Conservation (phyloP, 1,140 invertebrate species). For the Colletes gigas region DNA sequence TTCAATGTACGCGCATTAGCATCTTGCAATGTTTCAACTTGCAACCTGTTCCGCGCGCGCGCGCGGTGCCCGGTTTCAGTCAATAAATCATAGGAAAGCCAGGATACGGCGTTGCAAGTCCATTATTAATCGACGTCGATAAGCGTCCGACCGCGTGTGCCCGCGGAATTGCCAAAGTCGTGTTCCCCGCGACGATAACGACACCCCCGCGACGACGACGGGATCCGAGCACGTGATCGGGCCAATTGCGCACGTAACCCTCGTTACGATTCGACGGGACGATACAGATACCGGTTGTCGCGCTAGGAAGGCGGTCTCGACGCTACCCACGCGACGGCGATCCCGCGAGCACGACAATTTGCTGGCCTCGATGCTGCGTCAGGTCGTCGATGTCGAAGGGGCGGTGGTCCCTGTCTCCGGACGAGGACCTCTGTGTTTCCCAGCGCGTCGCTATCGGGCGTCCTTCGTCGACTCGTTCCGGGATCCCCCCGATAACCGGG, state of each 20-base stretch:
- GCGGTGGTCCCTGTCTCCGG: conserved; percentile 38
- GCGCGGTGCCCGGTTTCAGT: conserved; percentile 9
- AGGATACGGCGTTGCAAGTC: conserved; percentile 9
- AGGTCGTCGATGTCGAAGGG: conserved; percentile 75
- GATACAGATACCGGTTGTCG: conserved; percentile 22
- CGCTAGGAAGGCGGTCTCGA: conserved; percentile 14
- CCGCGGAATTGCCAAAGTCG: conserved; percentile 37
- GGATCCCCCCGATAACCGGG: conserved; percentile 51
- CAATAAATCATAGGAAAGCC: conserved; percentile 43
- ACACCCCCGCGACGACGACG: conserved; percentile 7
- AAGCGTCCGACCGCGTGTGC: conserved; percentile 26
- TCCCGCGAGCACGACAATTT: conserved; percentile 72
- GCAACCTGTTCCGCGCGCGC: conserved; percentile 33
- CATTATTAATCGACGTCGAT: conserved; percentile 46
- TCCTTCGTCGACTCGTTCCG: conserved; percentile 47
- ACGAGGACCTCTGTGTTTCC: conserved; percentile 10
- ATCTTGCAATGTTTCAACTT: conserved; percentile 43
- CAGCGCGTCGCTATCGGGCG: conserved; percentile 31
- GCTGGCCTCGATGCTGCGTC: conserved; percentile 73
- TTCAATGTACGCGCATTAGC: conserved; percentile 44
- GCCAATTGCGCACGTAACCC: conserved; percentile 39
- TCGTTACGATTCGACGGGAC: conserved; percentile 21
- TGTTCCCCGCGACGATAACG: conserved; percentile 22
- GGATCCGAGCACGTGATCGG: conserved; percentile 3
- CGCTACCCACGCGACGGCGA: conserved; percentile 17